Percentiles rank a stretch among this genome's conserved stretches.
Evolutionary conservation across 2,113 vertebrate species (phyloP).

Genomic region (Hyperopisus bebe): DNA sequence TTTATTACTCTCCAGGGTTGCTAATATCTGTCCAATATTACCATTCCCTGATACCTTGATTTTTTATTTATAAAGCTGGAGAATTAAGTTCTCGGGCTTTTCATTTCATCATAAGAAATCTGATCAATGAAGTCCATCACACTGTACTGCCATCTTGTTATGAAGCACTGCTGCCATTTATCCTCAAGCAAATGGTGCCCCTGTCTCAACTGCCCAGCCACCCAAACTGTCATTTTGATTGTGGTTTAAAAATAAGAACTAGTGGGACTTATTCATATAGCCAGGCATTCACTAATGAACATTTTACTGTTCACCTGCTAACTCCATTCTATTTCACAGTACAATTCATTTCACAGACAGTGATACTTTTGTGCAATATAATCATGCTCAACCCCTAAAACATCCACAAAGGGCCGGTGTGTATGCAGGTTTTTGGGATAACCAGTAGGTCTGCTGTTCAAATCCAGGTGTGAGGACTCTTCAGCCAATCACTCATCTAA

Average conservation of each 20-base stretch:
- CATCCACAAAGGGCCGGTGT: too few species aligned
- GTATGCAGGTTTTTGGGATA: too few species aligned
- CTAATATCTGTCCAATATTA: neutral
- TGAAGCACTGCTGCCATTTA: constrained; percentile 49
- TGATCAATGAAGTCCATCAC: constrained; percentile 18
- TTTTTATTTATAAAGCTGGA: neutral
- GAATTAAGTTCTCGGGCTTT: neutral
- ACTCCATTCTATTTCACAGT: neutral
- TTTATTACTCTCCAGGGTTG: neutral
- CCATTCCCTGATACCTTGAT: neutral
- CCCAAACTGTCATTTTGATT: constrained; percentile 51
- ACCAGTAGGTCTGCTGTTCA: too few species aligned
- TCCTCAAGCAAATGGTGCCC: constrained; percentile 68
- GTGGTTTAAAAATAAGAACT: constrained; percentile 65
- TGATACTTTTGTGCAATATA: neutral
- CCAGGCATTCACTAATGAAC: constrained; percentile 58
- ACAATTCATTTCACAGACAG: neutral
- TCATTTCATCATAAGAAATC: constrained; percentile 11
- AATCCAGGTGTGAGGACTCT: too few species aligned
- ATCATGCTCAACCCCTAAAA: neutral
- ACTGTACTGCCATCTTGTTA: constrained; percentile 42
- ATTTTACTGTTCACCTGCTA: constrained; percentile 35
- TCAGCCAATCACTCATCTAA: too few species aligned
- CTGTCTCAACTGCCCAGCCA: constrained; percentile 44
- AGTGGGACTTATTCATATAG: constrained; percentile 65